Evolutionary conservation across 2,797 vertebrate genomes (phyloP).

Genomic region (Diglossa cyanea): DNA sequence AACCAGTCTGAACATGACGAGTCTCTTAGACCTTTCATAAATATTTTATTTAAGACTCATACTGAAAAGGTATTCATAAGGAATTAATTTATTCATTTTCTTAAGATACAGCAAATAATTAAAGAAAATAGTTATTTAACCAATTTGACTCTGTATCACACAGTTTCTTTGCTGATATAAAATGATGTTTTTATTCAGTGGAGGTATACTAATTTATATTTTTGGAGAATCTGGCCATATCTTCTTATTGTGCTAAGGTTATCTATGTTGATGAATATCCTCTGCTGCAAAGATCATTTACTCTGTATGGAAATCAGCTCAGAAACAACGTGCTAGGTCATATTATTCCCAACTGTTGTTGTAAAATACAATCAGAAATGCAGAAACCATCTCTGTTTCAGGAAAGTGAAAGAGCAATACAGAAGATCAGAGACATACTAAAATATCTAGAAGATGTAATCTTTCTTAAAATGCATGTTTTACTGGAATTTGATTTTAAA

Average conservation of each 20-base stretch:
- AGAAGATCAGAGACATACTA: not conserved
- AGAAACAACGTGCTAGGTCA: not conserved
- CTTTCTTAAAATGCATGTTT: not conserved
- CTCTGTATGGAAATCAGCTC: not conserved
- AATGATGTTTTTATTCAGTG: not conserved
- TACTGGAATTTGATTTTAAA: not conserved
- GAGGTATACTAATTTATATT: not conserved
- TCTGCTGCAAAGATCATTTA: not conserved
- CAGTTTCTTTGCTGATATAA: not conserved
- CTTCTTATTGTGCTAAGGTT: not conserved
- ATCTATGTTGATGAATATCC: not conserved
- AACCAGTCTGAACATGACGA: not conserved
- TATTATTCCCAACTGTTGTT: not conserved
- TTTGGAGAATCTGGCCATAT: not conserved
- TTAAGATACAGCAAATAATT: not conserved
- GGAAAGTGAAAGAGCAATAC: not conserved
- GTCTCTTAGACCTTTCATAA: not conserved
- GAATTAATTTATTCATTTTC: not conserved
- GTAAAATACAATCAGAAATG: constrained; percentile 9
- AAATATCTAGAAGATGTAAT: not conserved
- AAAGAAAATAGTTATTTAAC: not conserved
- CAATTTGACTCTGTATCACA: not conserved
- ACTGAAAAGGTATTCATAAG: not conserved
- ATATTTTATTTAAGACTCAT: not conserved
- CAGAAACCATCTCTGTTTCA: not conserved